Evolutionary conservation across 2,888 invertebrate species (phyloP).

Genomic region (Punctoribates punctum): DNA sequence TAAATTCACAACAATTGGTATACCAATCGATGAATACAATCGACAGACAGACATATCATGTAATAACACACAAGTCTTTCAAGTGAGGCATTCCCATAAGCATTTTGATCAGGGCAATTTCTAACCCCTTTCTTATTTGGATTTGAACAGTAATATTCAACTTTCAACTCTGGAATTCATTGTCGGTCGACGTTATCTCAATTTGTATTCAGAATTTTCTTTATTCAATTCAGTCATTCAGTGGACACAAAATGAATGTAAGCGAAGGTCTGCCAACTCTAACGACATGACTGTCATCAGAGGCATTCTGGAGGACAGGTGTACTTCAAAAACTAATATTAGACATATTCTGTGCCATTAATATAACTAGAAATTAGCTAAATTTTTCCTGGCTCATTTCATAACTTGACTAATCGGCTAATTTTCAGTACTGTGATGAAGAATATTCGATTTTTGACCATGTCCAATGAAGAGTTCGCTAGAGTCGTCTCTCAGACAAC

Average conservation of each 20-base stretch:
- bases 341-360: not conserved
- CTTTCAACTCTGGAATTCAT: conserved; percentile 48
- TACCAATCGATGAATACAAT: conserved; percentile 50
- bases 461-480: conserved; percentile 49
- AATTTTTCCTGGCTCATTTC: no score
- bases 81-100: conserved; percentile 28
- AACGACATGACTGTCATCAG: conserved; percentile 45
- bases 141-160: conserved; percentile 43
- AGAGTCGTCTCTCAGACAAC: conserved; percentile 44
- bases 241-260: conserved; percentile 49
- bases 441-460: conserved; percentile 48
- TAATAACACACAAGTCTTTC: conserved; percentile 47
- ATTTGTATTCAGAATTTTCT: conserved; percentile 49
- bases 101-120: not conserved
- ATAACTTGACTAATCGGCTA: not conserved
- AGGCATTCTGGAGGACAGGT: conserved; percentile 44
- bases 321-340: not conserved
- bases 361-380: no score
- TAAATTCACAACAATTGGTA: conserved; percentile 49
- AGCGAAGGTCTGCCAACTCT: conserved; percentile 46
- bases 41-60: conserved; percentile 50
- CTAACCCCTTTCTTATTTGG: not conserved
- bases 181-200: conserved; percentile 48
- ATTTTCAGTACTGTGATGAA: conserved; percentile 45
- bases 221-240: conserved; percentile 48